Percentiles rank a stretch among this genome's conserved stretches.
These are phyloP conservation scores for Rhyzopertha dominica DNA, from an alignment of 1,140 invertebrate species.

Conservation along the genomic window DNA sequence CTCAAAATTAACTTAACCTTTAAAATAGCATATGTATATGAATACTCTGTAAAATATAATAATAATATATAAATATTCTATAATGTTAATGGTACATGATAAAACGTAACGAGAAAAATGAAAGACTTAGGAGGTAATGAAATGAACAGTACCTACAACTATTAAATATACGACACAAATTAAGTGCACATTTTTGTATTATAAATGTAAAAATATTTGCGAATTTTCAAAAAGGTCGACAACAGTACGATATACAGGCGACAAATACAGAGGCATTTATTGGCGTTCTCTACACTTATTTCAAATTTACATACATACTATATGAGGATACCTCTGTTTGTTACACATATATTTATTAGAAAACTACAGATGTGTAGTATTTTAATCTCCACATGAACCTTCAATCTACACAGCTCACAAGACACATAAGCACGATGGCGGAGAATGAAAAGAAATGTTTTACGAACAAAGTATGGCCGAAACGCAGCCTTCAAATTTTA, in stretches of 20 bases:
- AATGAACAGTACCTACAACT: constrained; percentile 17
- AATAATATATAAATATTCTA: constrained; percentile 23
- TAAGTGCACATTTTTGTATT: constrained; percentile 10
- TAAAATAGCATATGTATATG: constrained; percentile 35
- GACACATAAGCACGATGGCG: not conserved
- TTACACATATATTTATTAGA: constrained; percentile 8
- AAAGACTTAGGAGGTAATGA: constrained; percentile 34
- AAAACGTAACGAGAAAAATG: constrained; percentile 26
- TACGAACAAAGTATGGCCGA: not conserved
- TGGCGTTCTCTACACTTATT: not conserved
- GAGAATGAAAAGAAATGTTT: not conserved
- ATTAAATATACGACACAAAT: constrained; percentile 5
- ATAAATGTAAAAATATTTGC: constrained; percentile 4
- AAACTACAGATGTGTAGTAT: constrained; percentile 1
- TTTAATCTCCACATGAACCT: constrained; percentile 11
- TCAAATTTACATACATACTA: not conserved
- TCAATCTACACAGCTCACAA: not conserved
- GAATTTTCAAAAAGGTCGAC: constrained; percentile 16
- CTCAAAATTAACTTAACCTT: constrained; percentile 18
- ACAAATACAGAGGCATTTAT: not conserved
- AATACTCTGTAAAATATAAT: constrained; percentile 41
- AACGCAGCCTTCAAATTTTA: constrained; percentile 2
- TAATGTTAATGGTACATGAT: constrained; percentile 8
- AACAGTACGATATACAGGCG: constrained; percentile 14
- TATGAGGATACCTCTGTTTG: not conserved